Base-by-base conservation (phyloP, 1,140 invertebrate genomes). In the Nylanderia fulva region DNA sequence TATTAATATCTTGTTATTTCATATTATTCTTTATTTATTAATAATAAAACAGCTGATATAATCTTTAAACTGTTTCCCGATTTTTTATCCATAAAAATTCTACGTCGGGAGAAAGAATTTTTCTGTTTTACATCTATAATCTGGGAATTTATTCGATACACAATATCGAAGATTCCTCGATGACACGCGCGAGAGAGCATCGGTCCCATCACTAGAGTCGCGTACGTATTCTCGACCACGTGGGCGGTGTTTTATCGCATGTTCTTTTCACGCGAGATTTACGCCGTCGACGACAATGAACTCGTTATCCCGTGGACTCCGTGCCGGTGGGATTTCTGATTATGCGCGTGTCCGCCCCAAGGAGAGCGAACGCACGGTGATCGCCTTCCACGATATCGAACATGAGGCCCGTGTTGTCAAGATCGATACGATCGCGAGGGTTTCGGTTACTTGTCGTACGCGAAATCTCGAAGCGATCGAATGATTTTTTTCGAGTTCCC, bases 211-310 rank as follows among this genome's bases (percentile, higher is more conserved):
- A 68, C 77, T 80, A 60, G 13, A 79, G 21, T 11, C 39, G 7
- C 11, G 45, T 18, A 71, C 29, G 56, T 56, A 87, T 48, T 48
- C n/a, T n/a, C 79, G 64, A 56, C 76, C 56, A 86, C 87, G 83
- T 82, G 75, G 76, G 74, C 87, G 71, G 76, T 71, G 24, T 52
- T 82, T 71, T 77, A 84, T 54, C 54, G 60, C n/a, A 15, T 48
- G 63, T 85, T 61, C 52, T 74, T 82, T 75, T 48, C 58, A 29
- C 42, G 54, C 39, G 77, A 88, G 91, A 92, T 91, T 91, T 91
- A 91, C 88, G 72, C 79, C 66, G n/a, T 29, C 61, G 85, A 85
- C 88, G 85, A 91, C 90, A 90, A 91, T 91, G 90, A 91, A 90
- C 90, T 92, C 86, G 88, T 91, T 91, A 91, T 90, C 86, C 85